Conservation (phyloP, 92 coral and sea anemone species). For the Phenganax stokvisi region DNA sequence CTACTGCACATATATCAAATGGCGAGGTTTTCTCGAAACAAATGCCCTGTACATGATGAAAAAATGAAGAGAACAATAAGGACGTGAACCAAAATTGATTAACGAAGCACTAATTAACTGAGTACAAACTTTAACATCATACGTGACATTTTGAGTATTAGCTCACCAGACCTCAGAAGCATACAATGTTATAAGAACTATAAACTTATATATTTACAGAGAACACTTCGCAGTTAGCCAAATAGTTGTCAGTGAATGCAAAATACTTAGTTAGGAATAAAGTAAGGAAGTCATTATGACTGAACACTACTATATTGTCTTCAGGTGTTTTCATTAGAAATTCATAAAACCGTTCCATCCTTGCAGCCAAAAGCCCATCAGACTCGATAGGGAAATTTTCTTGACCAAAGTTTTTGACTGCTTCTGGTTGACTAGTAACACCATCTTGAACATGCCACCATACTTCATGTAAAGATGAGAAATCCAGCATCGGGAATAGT, state of each 20-base stretch:
- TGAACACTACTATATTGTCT: constrained; percentile 41
- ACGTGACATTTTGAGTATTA: too few species aligned
- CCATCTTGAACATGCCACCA: constrained; percentile 54
- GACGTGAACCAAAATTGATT: neutral
- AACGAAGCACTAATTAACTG: neutral
- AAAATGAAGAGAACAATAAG: neutral
- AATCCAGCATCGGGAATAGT: constrained; percentile 41
- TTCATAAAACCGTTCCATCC: constrained; percentile 41
- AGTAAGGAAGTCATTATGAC: constrained; percentile 42
- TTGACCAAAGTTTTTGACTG: constrained; percentile 25
- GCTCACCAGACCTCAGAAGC: too few species aligned
- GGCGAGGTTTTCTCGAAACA: constrained; percentile 28
- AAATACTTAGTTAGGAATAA: constrained; percentile 29
- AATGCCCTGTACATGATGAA: constrained; percentile 24
- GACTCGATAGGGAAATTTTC: constrained; percentile 41
- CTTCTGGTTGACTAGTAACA: constrained; percentile 15
- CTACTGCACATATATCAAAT: constrained; percentile 33
- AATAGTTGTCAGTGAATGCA: constrained; percentile 19
- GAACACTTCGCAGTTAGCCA: constrained; percentile 38
- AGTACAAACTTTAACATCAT: too few species aligned
- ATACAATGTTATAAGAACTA: too few species aligned
- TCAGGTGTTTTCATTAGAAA: constrained; percentile 37
- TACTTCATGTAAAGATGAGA: constrained; percentile 43
- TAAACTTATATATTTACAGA: neutral
- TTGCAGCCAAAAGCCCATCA: constrained; percentile 11